Evolutionary conservation across 2,888 invertebrate genomes (phyloP).

Genomic region (Apamea monoglypha): DNA sequence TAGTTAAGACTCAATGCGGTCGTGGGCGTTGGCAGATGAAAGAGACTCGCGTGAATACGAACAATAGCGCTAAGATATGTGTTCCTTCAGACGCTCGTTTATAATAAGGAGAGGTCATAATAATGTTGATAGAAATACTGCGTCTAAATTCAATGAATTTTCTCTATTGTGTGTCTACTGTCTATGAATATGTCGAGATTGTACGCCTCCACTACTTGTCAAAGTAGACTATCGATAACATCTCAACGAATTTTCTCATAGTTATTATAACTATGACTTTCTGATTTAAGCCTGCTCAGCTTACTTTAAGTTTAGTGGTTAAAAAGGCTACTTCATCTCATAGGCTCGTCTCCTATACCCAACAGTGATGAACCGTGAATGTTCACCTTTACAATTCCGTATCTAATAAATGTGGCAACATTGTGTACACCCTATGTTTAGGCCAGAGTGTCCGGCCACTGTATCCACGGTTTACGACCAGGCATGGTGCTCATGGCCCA

Average conservation of each 20-base stretch:
- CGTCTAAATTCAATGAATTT: constrained; percentile 44
- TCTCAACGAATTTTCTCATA: constrained; percentile 28
- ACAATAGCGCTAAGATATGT: constrained; percentile 54
- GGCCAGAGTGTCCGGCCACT: constrained; percentile 31
- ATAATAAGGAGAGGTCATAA: constrained; percentile 53
- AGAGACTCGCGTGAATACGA: constrained; percentile 45
- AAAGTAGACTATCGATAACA: constrained; percentile 25
- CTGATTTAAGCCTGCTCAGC: no score
- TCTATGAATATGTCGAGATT: constrained; percentile 20
- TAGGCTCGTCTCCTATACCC: no score
- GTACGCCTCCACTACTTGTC: constrained; percentile 21
- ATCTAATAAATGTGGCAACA: constrained; percentile 28
- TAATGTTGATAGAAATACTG: constrained; percentile 50
- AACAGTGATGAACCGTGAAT: no score
- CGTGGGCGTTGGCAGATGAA: constrained; percentile 60
- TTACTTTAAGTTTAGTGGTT: no score
- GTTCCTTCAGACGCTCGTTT: constrained; percentile 48
- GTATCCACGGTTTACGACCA: constrained; percentile 44
- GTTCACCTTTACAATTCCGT: constrained; percentile 16
- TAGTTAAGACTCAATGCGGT: constrained; percentile 47
- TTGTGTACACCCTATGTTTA: constrained; percentile 43
- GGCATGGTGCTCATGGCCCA: constrained; percentile 34
- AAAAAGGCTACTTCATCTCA: no score
- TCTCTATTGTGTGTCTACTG: constrained; percentile 39
- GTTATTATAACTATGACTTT: neutral